These are phyloP conservation scores for Mystacornis crossleyi DNA, from an alignment of 2,113 vertebrate genomes.

Conservation along the genomic window DNA sequence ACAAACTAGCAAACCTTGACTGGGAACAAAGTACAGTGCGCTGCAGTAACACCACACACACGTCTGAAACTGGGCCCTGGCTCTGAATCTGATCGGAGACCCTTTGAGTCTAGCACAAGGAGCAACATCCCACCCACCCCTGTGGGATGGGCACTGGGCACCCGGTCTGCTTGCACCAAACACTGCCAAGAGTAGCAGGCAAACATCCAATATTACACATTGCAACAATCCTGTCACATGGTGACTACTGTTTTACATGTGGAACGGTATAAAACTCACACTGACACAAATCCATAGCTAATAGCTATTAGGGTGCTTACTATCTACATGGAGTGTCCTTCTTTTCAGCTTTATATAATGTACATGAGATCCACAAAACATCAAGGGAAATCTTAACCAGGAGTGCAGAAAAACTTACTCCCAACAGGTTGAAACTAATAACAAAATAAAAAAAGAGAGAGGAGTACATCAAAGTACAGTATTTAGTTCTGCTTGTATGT, in stretches of 20 bases:
- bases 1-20: not conserved
- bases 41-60: not conserved
- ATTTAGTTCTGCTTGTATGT: conserved; percentile 71
- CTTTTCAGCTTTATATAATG: not conserved
- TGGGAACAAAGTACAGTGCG: not conserved
- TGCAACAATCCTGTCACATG: not conserved
- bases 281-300: not conserved
- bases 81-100: not conserved
- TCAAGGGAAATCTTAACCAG: not conserved
- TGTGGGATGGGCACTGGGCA: not conserved
- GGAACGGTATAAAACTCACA: not conserved
- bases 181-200: not conserved
- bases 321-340: not conserved
- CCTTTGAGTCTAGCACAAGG: rapidly evolving
- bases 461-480: conserved; percentile 61
- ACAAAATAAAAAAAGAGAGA: not conserved
- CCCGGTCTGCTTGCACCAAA: not conserved
- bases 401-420: not conserved
- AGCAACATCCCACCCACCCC: not conserved
- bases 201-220: not conserved
- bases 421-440: conserved; percentile 27
- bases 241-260: not conserved
- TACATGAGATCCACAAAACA: not conserved
- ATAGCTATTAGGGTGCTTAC: not conserved
- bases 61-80: not conserved